Evolutionary conservation across 2,797 vertebrate species (phyloP), one percentile per base, ranked within the genome.

Genomic region (Coreius guichenoti): DNA sequence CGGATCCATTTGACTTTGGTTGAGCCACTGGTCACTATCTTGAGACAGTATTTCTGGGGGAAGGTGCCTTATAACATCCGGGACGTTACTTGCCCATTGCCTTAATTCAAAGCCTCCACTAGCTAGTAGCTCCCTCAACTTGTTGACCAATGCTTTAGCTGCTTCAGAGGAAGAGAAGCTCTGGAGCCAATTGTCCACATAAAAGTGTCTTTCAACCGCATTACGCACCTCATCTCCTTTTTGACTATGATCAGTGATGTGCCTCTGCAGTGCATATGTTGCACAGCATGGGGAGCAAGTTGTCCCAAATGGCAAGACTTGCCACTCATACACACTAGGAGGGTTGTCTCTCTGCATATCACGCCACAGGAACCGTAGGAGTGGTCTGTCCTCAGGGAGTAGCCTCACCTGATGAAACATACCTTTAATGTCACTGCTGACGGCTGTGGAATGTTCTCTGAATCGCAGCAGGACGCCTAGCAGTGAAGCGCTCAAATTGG

Each of bases 251-350:
- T 43, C 68, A n/a, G 68, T 70, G 2, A 43, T 2, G 7, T 69
- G 33, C 17, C 67, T 39, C 19, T 69, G 19, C 39, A 39, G 67
- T 2, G 21, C 21, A 23, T 69, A 69, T 5, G 19, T 23, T 2
- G 70, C 72, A n/a, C 85, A 82, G 29, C 85, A 86, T 29, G 85
- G 54, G 5, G 65, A 72, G 1, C 61, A 73, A 1, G 67, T 73
- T 2, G 36, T 85, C 2, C 77, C 51, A 54, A 86, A 86, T 3
- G 80, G 80, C 16, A 82, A 33, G 0, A 82, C 80, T 17, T 69
- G 56, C 72, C 47, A 86, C 31, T 82, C 16, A 0, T 39, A 72
- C 19, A 79, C 47, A 11, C 14, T 61, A 23, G 75, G 31, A 3
- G 39, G 2, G 8, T 43, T 5, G 56, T 81, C 47, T 67, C 39